Conservation (phyloP, 1,140 invertebrate genomes). For the Berghia stephanieae region DNA sequence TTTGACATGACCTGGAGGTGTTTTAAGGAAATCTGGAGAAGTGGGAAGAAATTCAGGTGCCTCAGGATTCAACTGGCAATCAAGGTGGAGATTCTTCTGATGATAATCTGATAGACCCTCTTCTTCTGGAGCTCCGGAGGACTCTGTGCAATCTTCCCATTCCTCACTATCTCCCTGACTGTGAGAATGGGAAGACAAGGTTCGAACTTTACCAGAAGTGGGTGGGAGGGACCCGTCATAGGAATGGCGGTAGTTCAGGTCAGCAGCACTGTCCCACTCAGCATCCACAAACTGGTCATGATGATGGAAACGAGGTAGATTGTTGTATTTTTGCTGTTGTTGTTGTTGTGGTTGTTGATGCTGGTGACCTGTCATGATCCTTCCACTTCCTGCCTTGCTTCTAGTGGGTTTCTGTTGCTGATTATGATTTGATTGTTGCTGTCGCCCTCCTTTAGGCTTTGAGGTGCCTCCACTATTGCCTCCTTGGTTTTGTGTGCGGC, state of each 20-base stretch:
- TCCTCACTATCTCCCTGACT: conserved; percentile 45
- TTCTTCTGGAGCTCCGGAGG: conserved; percentile 36
- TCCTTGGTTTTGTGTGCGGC: conserved; percentile 23
- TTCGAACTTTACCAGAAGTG: too few species aligned
- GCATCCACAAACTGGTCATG: too few species aligned
- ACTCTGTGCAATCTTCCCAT: conserved; percentile 50
- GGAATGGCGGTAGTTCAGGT: background rate
- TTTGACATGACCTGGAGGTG: conserved; percentile 37
- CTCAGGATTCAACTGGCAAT: conserved; percentile 50
- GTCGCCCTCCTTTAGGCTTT: background rate
- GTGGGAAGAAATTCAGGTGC: conserved; percentile 48
- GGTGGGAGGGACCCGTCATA: background rate
- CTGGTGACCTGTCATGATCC: too few species aligned
- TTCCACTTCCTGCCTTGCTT: too few species aligned
- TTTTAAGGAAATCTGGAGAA: conserved; percentile 44
- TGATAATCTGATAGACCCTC: conserved; percentile 11
- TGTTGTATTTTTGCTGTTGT: background rate
- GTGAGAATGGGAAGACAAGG: conserved; percentile 31
- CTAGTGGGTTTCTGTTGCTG: background rate
- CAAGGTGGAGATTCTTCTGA: conserved; percentile 33
- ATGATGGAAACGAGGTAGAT: too few species aligned
- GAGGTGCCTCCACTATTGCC: background rate
- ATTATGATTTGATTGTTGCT: too few species aligned
- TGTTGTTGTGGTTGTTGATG: conserved; percentile 6
- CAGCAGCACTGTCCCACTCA: background rate